These are phyloP conservation scores for Mythimna vitellina DNA, from an alignment of 2,888 invertebrate species.

Conservation along the genomic window DNA sequence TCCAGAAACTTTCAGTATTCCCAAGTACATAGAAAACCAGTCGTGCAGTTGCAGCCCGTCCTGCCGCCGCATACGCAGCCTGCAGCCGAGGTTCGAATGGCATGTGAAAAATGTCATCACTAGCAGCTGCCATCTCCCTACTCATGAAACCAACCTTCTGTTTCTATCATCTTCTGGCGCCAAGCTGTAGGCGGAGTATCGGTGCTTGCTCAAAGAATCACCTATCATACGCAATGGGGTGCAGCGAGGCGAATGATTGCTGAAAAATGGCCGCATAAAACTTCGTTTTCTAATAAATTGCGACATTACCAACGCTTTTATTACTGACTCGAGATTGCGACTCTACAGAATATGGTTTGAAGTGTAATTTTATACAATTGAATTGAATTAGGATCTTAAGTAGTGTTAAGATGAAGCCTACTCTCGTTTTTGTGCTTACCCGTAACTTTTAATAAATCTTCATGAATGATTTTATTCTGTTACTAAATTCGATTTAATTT, in stretches of 20 bases:
- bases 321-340: conserved; percentile 50
- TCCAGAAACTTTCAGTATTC: no score
- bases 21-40: no score
- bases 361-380: conserved; percentile 58
- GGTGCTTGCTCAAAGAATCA: conserved; percentile 55
- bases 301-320: conserved; percentile 69
- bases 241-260: conserved; percentile 79
- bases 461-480: neutral
- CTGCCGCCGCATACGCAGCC: no score
- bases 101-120: no score
- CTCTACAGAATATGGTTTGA: conserved; percentile 44
- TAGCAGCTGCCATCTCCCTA: no score
- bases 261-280: conserved; percentile 80
- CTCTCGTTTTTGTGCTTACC: conserved; percentile 1
- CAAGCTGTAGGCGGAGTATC: conserved; percentile 31
- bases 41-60: no score
- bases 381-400: conserved; percentile 48
- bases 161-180: neutral
- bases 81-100: no score
- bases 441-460: conserved; percentile 8
- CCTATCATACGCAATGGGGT: conserved; percentile 77
- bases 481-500: neutral
- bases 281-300: conserved; percentile 74
- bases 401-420: conserved; percentile 41
- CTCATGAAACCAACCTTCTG: conserved; percentile 9